Evolutionary conservation across 2,888 invertebrate genomes (phyloP), one percentile per base, ranked within the genome.

Genomic region (Drosophila recens): DNA sequence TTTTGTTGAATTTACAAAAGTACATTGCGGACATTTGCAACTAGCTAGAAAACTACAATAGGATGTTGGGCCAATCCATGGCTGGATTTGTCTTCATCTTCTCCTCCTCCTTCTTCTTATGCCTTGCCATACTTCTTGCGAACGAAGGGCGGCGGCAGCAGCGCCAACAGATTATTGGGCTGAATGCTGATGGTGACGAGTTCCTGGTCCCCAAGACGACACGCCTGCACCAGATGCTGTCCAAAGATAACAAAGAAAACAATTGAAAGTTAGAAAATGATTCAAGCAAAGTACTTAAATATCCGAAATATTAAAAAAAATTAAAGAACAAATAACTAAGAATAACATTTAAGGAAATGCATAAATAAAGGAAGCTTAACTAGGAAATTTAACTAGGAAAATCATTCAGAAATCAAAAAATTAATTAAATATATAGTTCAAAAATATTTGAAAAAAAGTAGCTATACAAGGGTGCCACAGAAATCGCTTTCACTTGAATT

Each of bases 151-250:
- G 95, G 94, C 11, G 97, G 97, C 62, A 97, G 92, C 81, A 95
- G 94, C 53, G 96, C 95, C 8, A 95, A 93, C 45, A 97, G 93
- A 64, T 95, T 94, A 52, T 95, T 93, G 0, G 96, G 96, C 83
- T 95, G 95, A 2, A 96, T 94, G 92, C 97, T 97, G 33, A 98
- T 94, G 1, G 95, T 94, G 5, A 97, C 95, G 80, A 97, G 93
- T 93, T 97, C 97, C 69, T 95, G 94, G 2, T 94, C 91, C 36
- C 93, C 94, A 11, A 97, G 85, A 94, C 95, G 95, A 70, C 95
- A 95, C 72, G 97, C 94, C 77, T 96, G 95, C 8, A 96, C 94
- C 81, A 97, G 93, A 90, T 96, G 96, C 97, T 97, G 93, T 20
- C 75, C 75, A 76, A 20, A 0, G 48, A 34, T 9, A 0, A 3